Conservation (phyloP, 2,113 vertebrate genomes). For the Charadrius vociferus region DNA sequence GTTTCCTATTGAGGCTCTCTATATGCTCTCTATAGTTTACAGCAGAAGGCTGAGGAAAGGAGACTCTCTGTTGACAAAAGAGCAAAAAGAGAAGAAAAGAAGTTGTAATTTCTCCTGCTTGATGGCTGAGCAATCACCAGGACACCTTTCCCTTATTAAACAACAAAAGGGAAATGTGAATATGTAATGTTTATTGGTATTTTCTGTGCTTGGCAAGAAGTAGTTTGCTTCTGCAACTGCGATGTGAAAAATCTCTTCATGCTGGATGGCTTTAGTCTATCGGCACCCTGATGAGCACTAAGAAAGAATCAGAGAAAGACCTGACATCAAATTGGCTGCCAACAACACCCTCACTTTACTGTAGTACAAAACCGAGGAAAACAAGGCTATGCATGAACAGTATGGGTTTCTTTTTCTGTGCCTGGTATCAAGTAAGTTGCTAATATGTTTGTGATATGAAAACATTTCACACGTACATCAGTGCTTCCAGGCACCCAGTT, state of each 20-base stretch:
- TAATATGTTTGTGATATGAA: constrained; percentile 53
- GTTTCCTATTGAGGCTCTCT: neutral
- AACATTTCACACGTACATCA: constrained; percentile 44
- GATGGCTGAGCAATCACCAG: constrained; percentile 53
- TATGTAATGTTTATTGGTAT: constrained; percentile 72
- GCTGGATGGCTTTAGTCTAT: constrained; percentile 66
- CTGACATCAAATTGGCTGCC: constrained; percentile 74
- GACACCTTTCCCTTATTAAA: constrained; percentile 68
- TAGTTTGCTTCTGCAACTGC: constrained; percentile 65
- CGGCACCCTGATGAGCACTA: constrained; percentile 64
- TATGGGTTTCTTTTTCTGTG: constrained; percentile 17
- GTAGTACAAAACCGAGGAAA: constrained; percentile 51
- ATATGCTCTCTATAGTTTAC: neutral
- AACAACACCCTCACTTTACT: constrained; percentile 58
- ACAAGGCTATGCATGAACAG: constrained; percentile 55
- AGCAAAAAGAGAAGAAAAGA: constrained; percentile 44
- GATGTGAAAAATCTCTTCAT: constrained; percentile 63
- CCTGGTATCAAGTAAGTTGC: constrained; percentile 58
- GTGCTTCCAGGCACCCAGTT: constrained; percentile 36
- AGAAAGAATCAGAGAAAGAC: constrained; percentile 76
- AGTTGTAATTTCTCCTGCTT: constrained; percentile 55
- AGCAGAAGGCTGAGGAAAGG: neutral
- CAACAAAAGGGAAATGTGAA: constrained; percentile 71
- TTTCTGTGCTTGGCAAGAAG: constrained; percentile 54
- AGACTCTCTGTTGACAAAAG: constrained; percentile 42